These are phyloP conservation scores for Enteromius thamalakanensis DNA, from an alignment of 2,797 vertebrate genomes.

Conservation along the genomic window DNA sequence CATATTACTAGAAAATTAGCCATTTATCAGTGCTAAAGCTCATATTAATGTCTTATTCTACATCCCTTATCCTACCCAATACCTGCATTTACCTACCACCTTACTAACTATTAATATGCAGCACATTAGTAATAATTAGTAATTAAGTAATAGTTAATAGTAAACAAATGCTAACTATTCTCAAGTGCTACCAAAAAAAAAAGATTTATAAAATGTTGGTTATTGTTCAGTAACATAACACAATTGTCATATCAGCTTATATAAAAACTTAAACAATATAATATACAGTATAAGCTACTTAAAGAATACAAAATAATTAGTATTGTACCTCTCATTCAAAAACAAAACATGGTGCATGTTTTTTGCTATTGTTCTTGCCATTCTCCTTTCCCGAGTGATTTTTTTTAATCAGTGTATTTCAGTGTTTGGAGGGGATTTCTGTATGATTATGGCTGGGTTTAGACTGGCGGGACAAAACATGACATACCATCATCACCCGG, in stretches of 20 bases:
- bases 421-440: slow-evolving; percentile 28
- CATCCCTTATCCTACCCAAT: no score
- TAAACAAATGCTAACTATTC: no score
- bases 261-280: neutral
- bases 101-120: no score
- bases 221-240: neutral
- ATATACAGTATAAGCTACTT: neutral
- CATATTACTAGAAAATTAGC: no score
- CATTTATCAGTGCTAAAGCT: no score
- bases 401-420: slow-evolving; percentile 16
- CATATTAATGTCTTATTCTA: no score
- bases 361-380: neutral
- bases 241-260: neutral
- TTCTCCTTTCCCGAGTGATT: neutral
- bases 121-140: no score
- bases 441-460: slow-evolving; percentile 32
- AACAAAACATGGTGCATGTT: neutral
- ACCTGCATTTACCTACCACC: no score
- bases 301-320: neutral
- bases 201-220: no score
- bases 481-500: slow-evolving; percentile 36
- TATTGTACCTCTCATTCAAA: neutral
- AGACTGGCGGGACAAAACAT: slow-evolving; percentile 8
- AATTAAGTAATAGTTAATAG: no score
- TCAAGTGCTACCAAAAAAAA: no score